phyloP scores from a whole-genome alignment of 1,140 invertebrate species.

The Globodera ellingtonae region DNA sequence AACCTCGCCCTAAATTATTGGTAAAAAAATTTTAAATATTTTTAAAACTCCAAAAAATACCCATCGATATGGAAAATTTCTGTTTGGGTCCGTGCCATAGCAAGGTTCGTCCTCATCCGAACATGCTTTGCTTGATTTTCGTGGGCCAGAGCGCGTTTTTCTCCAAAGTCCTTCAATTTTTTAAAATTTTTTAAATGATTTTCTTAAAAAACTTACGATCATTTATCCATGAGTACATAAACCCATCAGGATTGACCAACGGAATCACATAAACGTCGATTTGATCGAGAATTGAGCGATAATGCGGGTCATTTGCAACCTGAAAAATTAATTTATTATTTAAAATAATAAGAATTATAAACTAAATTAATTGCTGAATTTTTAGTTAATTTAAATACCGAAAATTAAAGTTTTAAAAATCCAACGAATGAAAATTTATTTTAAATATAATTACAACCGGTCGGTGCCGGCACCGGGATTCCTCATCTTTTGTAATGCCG shows the following conservation, averaged over 20 bases:
- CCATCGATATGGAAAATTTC: conserved; percentile 67
- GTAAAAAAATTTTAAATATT: not conserved
- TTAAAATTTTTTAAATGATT: not conserved
- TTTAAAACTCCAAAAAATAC: conserved; percentile 24
- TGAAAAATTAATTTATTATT: not conserved
- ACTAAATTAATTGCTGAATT: too few species aligned
- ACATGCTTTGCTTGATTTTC: not conserved
- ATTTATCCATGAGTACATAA: conserved; percentile 64
- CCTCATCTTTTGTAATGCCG: too few species aligned
- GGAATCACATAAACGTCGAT: conserved; percentile 46
- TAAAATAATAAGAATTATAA: not conserved
- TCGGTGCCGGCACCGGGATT: too few species aligned
- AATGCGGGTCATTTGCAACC: conserved; percentile 22
- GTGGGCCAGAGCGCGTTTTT: conserved; percentile 63
- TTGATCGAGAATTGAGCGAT: conserved; percentile 29
- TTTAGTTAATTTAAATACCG: too few species aligned
- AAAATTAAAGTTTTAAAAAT: too few species aligned
- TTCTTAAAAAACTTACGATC: conserved; percentile 33
- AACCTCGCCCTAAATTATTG: conserved; percentile 24
- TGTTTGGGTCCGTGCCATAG: conserved; percentile 66
- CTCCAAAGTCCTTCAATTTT: conserved; percentile 63
- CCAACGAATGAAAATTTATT: too few species aligned
- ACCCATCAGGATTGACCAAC: conserved; percentile 65
- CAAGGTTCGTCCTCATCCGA: conserved; percentile 40
- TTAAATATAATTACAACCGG: too few species aligned